phyloP scores from a whole-genome alignment of 2,888 invertebrate species.

The Pterobdella sp. region DNA sequence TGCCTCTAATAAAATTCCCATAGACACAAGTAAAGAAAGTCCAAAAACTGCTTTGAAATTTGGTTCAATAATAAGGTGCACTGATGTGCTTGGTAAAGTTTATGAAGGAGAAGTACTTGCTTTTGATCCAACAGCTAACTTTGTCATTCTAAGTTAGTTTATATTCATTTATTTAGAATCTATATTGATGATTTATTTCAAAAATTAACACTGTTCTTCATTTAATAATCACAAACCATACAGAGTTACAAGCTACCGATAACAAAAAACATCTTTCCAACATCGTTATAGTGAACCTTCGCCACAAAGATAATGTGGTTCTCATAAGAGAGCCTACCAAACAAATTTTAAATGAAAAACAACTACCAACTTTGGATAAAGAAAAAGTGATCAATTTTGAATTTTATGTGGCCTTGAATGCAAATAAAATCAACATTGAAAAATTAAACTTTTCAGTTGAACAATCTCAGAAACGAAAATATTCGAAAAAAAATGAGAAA shows the following conservation, averaged over 20 bases:
- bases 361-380: not conserved
- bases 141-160: slow-evolving; percentile 5
- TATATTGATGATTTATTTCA: not conserved
- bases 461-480: not conserved
- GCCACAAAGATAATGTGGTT: not conserved
- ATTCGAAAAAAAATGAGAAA: not conserved
- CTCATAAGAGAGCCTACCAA: not conserved
- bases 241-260: not conserved
- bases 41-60: not conserved
- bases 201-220: not conserved
- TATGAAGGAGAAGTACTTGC: slow-evolving; percentile 1
- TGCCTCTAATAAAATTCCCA: not conserved
- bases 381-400: not conserved
- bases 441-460: not conserved
- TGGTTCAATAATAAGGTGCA: not conserved
- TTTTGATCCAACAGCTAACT: not conserved
- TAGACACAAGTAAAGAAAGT: not conserved
- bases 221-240: not conserved
- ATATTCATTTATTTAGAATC: not conserved
- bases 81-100: not conserved
- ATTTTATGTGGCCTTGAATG: not conserved
- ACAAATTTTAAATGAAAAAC: not conserved
- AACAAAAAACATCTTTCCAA: not conserved
- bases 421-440: not conserved
- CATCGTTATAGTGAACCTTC: not conserved